Base-by-base conservation (phyloP, 2,888 invertebrate species). In the Ichneumon xanthorius region DNA sequence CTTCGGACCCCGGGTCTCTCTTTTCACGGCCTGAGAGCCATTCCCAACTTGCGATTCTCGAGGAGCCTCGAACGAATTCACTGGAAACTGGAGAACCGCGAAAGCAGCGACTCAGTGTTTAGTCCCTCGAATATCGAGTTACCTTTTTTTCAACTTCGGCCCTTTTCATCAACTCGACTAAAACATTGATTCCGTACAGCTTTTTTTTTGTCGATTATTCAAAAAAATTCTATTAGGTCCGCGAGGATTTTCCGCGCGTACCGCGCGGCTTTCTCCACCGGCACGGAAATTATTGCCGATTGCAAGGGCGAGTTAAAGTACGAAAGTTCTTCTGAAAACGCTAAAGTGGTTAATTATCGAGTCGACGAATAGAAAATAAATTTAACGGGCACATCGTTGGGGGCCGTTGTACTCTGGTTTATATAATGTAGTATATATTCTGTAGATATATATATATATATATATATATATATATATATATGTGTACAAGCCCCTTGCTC, bases 281-380 rank as follows among this genome's bases (percentile, higher is more conserved):
- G n/a, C 53, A 33, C 53, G 45, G 22, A 26, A 22, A 26, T 58
- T 22, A 11, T 58, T 58, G 55, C 7, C 16, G 16, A 45, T 4
- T 55, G 55, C 58, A 4, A 14, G 4, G 63, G 9, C 37, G 33
- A 63, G 7, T 6, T 55, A n/a, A 22, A 19, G 45, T 70, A 58
- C 48, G 14, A 79, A 79, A 79, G 30, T 45, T 70, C 37, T 55
- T 45, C 70, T 14, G 58, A 73, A 48, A 79, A 70, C 70, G 26
- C 14, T 9, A 45, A 19, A 80, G 80, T 65, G 71, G 45, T 76
- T 68, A 80, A 84, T 84, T 84, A 80, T 75, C 65, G 75, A 71
- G 26, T 65, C 75, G 58, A 73, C 30, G 45, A 76, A 82, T 37
- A 9, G 65, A 33, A 48, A 67, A 80, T 45, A 53, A 40, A 73